Percentiles rank a stretch among this genome's conserved stretches.
phyloP scores from a whole-genome alignment of 2,797 vertebrate genomes.

The Epinephelus awoara region DNA sequence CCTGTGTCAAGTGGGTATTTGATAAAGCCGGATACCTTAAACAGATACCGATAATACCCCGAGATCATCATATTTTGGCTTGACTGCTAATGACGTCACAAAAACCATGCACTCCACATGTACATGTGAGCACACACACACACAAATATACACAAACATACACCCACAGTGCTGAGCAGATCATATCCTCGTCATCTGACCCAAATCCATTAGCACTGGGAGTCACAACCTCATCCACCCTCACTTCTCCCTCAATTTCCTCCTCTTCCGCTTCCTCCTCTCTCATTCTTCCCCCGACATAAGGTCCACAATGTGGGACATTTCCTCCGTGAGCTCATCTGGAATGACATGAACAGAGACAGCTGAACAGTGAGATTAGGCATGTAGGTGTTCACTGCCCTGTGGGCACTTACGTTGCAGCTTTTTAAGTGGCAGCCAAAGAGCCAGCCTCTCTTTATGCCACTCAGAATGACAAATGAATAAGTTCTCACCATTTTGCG shows the following conservation, averaged over 20 bases:
- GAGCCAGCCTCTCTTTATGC: background rate
- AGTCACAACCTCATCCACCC: conserved; percentile 46
- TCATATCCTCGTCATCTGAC: conserved; percentile 53
- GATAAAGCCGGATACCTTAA: conserved; percentile 69
- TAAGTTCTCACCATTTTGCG: conserved; percentile 7
- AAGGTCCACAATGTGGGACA: background rate
- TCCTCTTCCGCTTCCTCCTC: conserved; percentile 6
- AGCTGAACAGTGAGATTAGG: background rate
- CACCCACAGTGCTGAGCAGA: conserved; percentile 11
- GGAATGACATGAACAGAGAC: conserved; percentile 11
- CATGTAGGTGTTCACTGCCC: conserved; percentile 24
- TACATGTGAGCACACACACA: conserved; percentile 9
- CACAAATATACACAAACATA: background rate
- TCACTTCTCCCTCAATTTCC: conserved; percentile 29
- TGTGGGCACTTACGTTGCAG: background rate
- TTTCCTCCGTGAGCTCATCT: conserved; percentile 9
- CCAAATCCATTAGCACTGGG: conserved; percentile 57
- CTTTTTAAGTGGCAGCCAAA: conserved; percentile 22
- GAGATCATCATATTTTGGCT: conserved; percentile 70
- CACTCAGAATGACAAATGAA: conserved; percentile 10
- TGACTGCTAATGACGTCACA: conserved; percentile 51
- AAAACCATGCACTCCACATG: conserved; percentile 34
- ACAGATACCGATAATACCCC: conserved; percentile 69
- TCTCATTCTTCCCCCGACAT: conserved; percentile 20
- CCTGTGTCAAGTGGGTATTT: conserved; percentile 75